These are phyloP conservation scores for Callopanchax toddi DNA, from an alignment of 2,113 vertebrate species.

Conservation along the genomic window DNA sequence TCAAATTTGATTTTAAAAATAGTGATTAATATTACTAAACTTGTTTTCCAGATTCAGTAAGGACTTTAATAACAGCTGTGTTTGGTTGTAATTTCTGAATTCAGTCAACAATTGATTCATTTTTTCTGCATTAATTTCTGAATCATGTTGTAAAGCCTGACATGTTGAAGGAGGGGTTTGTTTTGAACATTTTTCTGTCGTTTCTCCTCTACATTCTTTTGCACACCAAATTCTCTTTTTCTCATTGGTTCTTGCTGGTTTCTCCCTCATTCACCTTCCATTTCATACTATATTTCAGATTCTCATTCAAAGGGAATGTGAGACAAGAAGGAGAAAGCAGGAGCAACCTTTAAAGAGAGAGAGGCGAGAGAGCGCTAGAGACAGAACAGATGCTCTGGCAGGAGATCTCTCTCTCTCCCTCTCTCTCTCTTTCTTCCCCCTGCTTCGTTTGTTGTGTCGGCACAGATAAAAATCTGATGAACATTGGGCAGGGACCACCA, in stretches of 20 bases:
- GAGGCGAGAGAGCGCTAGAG: conserved; percentile 37
- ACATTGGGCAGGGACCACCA: conserved; percentile 46
- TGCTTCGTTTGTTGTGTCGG: conserved; percentile 61
- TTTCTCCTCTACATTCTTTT: too few species aligned
- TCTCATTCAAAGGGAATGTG: conserved; percentile 26
- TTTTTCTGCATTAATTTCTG: too few species aligned
- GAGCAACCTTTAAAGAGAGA: conserved; percentile 17
- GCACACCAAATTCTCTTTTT: too few species aligned
- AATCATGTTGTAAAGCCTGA: too few species aligned
- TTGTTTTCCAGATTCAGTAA: too few species aligned
- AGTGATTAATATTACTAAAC: too few species aligned
- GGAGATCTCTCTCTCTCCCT: conserved; percentile 24
- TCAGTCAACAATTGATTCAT: too few species aligned
- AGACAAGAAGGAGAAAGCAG: conserved; percentile 27
- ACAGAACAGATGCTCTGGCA: conserved; percentile 59
- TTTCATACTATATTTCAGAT: conserved; percentile 15
- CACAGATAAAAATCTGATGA: conserved; percentile 62
- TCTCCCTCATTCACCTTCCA: background rate
- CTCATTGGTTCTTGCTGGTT: background rate
- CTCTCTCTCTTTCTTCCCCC: conserved; percentile 12
- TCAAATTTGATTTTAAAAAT: too few species aligned
- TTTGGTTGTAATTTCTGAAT: too few species aligned
- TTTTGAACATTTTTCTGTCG: too few species aligned
- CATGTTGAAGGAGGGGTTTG: too few species aligned
- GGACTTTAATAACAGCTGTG: too few species aligned